Percentiles rank a stretch among this genome's conserved stretches.
These are phyloP conservation scores for Platycercus adscitus DNA, from an alignment of 2,113 vertebrate species.

Conservation along the genomic window DNA sequence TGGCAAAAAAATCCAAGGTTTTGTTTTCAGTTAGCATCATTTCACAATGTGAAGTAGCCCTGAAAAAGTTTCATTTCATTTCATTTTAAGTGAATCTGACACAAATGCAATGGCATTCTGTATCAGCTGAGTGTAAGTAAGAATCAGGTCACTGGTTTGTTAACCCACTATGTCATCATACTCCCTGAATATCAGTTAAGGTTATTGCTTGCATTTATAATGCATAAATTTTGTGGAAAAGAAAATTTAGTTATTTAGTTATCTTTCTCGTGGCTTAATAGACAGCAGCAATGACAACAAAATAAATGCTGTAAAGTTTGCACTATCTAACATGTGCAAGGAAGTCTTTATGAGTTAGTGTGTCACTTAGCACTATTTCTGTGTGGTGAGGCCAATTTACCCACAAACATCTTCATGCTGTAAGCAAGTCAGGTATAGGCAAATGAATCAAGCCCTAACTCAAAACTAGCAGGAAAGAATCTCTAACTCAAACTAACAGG, in stretches of 20 bases:
- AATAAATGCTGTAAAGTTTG: not conserved
- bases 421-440: not conserved
- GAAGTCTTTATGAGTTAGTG: not conserved
- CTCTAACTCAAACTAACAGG: not conserved
- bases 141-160: not conserved
- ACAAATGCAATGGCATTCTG: not conserved
- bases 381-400: not conserved
- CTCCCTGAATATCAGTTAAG: not conserved
- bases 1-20: not conserved
- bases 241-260: not conserved
- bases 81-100: not conserved
- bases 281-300: not conserved
- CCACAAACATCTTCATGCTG: not conserved
- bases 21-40: not conserved
- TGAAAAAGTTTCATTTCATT: not conserved
- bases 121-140: not conserved
- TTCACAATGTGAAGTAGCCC: not conserved
- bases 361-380: not conserved
- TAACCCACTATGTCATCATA: not conserved
- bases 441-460: not conserved
- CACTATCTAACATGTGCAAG: not conserved
- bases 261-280: not conserved
- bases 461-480: not conserved
- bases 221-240: not conserved
- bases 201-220: not conserved